Base-by-base conservation (phyloP, 2,797 vertebrate genomes). In the Peromyscus eremicus region DNA sequence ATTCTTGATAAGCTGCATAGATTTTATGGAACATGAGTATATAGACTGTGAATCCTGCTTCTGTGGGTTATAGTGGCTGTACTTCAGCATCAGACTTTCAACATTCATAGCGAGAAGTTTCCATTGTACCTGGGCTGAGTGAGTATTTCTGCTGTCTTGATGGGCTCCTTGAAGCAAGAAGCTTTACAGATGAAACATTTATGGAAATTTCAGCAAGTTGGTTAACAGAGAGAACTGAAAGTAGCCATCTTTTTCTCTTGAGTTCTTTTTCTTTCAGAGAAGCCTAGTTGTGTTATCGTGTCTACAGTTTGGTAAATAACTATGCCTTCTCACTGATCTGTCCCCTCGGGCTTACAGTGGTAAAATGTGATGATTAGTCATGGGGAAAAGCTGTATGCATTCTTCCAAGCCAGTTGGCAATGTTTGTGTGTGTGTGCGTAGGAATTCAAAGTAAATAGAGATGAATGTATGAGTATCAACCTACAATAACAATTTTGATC, bases 311-410 rank as follows among this genome's bases (percentile, higher is more conserved):
- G 88, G 89, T 95, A 84, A 95, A 94, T 87, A 97, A 27, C 46
- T 64, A 49, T 83, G 86, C 32, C 88, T 94, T 96, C 83, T 95
- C 32, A 16, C 14, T n/a, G 52, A 94, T 89, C 71, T 70, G 40
- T 83, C 93, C 73, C 90, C 82, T 95, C 91, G 75, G 73, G 49
- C 83, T 95, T 89, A 46, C 49, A 19, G 49, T 87, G 83, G 70
- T 92, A 89, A 92, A 92, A 92, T 94, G 95, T 75, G 92, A 73
- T 91, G 88, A 96, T 97, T 96, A 86, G 94, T 96, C 92, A 90
- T 73, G 81, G 49, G 40, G 52, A 77, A 93, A 94, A 95, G 79
- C 86, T 86, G 23, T 19, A 83, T 79, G 60, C 57, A 6, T 81
- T 34, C 89, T 81, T 97, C 77, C 70, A 94, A 94, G 88, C 64